Conservation (phyloP, 2,888 invertebrate species). For the Acholoe squamosa region DNA sequence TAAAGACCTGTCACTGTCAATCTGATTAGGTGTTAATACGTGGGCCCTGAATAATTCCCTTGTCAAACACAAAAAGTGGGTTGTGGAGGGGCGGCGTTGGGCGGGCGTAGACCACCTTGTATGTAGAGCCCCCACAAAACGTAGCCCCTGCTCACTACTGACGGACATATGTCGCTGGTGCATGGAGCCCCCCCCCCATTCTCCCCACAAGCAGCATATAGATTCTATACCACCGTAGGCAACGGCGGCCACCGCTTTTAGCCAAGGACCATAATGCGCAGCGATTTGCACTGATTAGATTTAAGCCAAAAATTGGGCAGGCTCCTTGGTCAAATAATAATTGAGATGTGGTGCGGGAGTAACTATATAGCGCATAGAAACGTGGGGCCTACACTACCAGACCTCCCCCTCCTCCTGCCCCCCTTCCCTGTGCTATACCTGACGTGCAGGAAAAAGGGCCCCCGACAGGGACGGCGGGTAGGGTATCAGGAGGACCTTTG, state of each 20-base stretch:
- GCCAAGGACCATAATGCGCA: slow-evolving; percentile 12
- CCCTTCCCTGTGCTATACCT: too few relatives aligned
- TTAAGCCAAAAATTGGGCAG: slow-evolving; percentile 60
- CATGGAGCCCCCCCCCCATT: background rate
- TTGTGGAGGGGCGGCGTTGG: slow-evolving; percentile 21
- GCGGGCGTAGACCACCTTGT: slow-evolving; percentile 43
- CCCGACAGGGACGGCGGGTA: background rate
- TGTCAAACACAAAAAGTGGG: slow-evolving; percentile 62
- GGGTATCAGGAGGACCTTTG: slow-evolving; percentile 30
- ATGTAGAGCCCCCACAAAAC: slow-evolving; percentile 3
- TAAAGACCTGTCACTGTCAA: slow-evolving; percentile 59
- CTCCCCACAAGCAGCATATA: background rate
- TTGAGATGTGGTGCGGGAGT: slow-evolving; percentile 48
- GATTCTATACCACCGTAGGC: background rate
- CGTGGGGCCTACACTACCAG: background rate
- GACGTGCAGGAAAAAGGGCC: background rate
- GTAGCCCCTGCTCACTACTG: background rate
- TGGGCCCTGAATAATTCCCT: slow-evolving; percentile 57
- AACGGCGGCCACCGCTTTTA: background rate
- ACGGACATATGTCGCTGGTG: background rate
- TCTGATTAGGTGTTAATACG: slow-evolving; percentile 61
- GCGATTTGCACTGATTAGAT: slow-evolving; percentile 61
- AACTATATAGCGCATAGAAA: slow-evolving; percentile 58
- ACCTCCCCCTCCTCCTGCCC: too few relatives aligned
- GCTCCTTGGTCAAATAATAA: slow-evolving; percentile 57